Evolutionary conservation across 92 coral and sea anemone species (phyloP).

Genomic region (Parazoanthus atlanticus): DNA sequence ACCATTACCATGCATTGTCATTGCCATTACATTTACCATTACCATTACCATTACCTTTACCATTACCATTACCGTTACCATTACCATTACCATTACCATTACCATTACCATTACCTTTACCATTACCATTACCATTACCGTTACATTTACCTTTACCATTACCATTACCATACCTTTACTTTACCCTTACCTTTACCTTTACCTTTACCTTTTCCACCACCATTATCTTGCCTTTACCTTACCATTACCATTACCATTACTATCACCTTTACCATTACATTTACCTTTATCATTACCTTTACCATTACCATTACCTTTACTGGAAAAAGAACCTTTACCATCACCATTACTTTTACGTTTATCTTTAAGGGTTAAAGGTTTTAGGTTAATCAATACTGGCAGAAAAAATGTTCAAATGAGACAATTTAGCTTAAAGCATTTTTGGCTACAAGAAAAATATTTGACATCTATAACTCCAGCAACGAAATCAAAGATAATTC

Average conservation of each 20-base stretch:
- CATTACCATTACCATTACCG: not conserved
- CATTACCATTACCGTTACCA: not conserved
- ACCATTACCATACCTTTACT: not conserved
- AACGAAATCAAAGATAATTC: too few species aligned
- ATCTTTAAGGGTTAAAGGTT: too few species aligned
- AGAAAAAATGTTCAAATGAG: too few species aligned
- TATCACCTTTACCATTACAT: not conserved
- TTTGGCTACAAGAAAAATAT: too few species aligned
- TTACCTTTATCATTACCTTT: not conserved
- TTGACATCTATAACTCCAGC: too few species aligned
- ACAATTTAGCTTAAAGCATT: too few species aligned
- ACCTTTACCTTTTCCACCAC: not conserved
- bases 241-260: too few species aligned
- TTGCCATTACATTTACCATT: not conserved
- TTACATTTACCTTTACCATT: not conserved
- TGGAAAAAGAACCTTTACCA: not conserved
- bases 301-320: not conserved
- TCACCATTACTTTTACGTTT: not conserved
- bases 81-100: not conserved
- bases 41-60: not conserved
- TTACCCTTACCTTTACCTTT: too few species aligned
- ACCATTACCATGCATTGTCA: not conserved
- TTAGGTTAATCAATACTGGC: too few species aligned
- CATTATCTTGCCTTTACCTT: not conserved
- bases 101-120: not conserved